Conservation (phyloP, 1,140 invertebrate species). For the Drosophila baimaii region DNA sequence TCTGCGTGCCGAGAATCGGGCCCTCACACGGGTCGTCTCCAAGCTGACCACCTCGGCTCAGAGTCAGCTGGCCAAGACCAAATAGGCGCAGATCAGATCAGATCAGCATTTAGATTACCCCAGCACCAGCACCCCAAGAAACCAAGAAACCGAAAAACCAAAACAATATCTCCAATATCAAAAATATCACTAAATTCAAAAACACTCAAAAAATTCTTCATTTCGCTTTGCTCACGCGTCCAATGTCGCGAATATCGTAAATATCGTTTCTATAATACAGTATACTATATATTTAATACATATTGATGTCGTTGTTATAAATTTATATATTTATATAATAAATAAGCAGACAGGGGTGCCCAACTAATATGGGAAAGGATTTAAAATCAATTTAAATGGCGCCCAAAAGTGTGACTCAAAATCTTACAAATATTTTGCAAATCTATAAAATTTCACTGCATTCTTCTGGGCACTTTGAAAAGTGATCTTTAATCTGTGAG, state of each 20-base stretch:
- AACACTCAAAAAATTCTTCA: conserved; percentile 7
- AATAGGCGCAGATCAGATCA: conserved; percentile 64
- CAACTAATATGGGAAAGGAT: not conserved
- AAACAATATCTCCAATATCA: not conserved
- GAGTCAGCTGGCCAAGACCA: conserved; percentile 83
- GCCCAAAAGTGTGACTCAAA: not conserved
- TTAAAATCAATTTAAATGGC: not conserved
- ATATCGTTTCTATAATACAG: conserved; percentile 29
- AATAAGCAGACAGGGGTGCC: conserved; percentile 26
- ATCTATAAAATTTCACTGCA: not conserved
- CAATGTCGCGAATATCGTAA: conserved; percentile 45
- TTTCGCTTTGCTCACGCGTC: conserved; percentile 31
- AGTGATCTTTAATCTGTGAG: not conserved
- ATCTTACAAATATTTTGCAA: not conserved
- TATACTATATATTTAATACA: conserved; percentile 47
- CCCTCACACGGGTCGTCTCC: conserved; percentile 96
- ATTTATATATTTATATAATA: conserved; percentile 32
- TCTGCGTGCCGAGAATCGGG: conserved; percentile 97
- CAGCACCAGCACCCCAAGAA: conserved; percentile 35
- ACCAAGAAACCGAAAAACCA: not conserved
- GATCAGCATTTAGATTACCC: conserved; percentile 56
- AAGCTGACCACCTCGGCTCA: conserved; percentile 95
- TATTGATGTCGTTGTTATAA: conserved; percentile 54
- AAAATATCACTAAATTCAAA: no score
- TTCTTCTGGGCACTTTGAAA: not conserved